phyloP scores from a whole-genome alignment of 2,888 invertebrate species.

The Eulithis testata region DNA sequence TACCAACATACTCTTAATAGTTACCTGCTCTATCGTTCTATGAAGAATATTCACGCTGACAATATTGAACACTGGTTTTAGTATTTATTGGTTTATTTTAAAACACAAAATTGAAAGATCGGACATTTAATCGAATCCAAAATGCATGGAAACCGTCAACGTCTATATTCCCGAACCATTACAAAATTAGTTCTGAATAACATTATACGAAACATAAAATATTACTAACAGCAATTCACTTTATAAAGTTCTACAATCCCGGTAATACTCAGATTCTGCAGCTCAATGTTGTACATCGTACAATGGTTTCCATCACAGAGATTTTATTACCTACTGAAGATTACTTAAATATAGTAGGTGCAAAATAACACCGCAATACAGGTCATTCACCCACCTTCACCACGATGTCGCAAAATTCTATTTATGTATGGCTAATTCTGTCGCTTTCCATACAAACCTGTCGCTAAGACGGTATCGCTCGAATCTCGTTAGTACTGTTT shows the following conservation, averaged over 20 bases:
- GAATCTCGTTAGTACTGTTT: too few species aligned
- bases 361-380: too few species aligned
- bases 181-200: constrained; percentile 79
- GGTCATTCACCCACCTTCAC: too few species aligned
- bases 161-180: constrained; percentile 73
- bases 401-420: too few species aligned
- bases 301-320: constrained; percentile 81
- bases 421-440: too few species aligned
- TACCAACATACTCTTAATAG: too few species aligned
- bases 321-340: constrained; percentile 75
- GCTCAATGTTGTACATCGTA: constrained; percentile 71
- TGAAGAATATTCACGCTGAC: background rate
- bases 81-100: constrained; percentile 81
- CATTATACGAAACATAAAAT: constrained; percentile 80
- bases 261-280: constrained; percentile 80
- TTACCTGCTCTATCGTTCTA: too few species aligned
- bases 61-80: constrained; percentile 36
- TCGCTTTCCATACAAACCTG: too few species aligned
- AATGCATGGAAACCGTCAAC: constrained; percentile 69
- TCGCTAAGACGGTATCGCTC: too few species aligned
- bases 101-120: constrained; percentile 82
- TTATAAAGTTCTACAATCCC: constrained; percentile 72
- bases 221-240: constrained; percentile 81
- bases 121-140: constrained; percentile 76
- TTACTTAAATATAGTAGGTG: too few species aligned